Conservation (phyloP, 2,888 invertebrate genomes). For the Eremobia ochroleuca region DNA sequence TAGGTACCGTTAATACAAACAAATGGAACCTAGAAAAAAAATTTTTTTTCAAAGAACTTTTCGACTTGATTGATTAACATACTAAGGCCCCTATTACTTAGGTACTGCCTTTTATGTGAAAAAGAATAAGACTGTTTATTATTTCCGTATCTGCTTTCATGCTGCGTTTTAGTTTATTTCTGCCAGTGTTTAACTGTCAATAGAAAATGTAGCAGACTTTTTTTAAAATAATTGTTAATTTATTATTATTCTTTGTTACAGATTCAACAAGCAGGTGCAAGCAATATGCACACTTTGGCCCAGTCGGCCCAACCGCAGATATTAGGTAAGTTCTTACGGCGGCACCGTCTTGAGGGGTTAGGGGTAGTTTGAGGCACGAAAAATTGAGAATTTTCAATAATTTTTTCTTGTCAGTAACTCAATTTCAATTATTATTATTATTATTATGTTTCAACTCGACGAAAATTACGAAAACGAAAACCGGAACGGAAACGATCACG, state of each 20-base stretch:
- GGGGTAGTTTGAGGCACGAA: no score
- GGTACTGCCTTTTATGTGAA: not conserved
- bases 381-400: no score
- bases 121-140: not conserved
- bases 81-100: no score
- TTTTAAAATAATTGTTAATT: slow-evolving; percentile 2
- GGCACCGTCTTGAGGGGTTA: no score
- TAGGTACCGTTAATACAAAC: not conserved
- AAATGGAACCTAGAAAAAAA: not conserved
- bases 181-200: not conserved
- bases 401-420: no score
- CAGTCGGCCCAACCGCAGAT: slow-evolving; percentile 87
- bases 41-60: not conserved
- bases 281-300: slow-evolving; percentile 86
- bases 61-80: no score
- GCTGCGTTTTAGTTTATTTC: not conserved
- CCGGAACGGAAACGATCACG: no score
- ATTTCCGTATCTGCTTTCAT: not conserved
- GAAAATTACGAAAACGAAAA: no score
- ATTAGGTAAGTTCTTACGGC: slow-evolving; percentile 84
- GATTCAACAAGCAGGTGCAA: slow-evolving; percentile 86
- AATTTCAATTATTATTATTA: no score
- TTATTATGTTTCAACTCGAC: no score
- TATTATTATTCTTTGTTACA: slow-evolving; percentile 76
- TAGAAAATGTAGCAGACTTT: not conserved